Evolutionary conservation across 92 coral and sea anemone genomes (phyloP).

Genomic region (Blastomussa wellsi): DNA sequence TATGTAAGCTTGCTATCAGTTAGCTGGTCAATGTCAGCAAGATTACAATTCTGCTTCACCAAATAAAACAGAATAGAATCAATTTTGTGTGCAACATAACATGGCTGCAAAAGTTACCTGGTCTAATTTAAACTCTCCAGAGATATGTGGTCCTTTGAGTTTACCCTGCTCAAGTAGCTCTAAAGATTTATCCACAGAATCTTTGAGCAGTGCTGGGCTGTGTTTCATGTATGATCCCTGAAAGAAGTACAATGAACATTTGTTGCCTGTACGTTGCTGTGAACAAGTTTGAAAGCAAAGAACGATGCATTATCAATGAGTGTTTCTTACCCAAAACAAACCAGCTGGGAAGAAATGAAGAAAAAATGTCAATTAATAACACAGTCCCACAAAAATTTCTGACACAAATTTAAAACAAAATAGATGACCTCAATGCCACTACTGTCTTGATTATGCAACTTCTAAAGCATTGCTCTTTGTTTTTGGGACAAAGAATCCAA

Average conservation of each 20-base stretch:
- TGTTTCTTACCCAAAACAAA: conserved; percentile 75
- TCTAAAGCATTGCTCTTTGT: too few relatives aligned
- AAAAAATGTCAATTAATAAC: neutral
- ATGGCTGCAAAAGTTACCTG: conserved; percentile 52
- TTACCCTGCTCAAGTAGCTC: conserved; percentile 62
- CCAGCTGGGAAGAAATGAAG: conserved; percentile 59
- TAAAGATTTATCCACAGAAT: conserved; percentile 65
- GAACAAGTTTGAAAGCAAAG: neutral
- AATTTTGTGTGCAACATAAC: too few relatives aligned
- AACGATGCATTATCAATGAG: neutral
- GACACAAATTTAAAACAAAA: neutral
- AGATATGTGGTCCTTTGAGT: conserved; percentile 84
- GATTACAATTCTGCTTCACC: too few relatives aligned
- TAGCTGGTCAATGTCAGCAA: too few relatives aligned
- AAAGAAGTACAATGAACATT: neutral
- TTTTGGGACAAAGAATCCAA: too few relatives aligned
- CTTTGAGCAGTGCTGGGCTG: conserved; percentile 70
- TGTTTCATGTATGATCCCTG: conserved; percentile 88
- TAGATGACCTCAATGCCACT: too few relatives aligned
- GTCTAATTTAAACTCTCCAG: conserved; percentile 71
- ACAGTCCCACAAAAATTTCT: neutral
- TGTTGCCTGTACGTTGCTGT: neutral
- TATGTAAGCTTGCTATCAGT: too few relatives aligned
- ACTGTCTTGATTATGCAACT: too few relatives aligned
- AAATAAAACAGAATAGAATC: too few relatives aligned